phyloP scores from a whole-genome alignment of 2,888 invertebrate species.

The Tricholauxania praeusta region DNA sequence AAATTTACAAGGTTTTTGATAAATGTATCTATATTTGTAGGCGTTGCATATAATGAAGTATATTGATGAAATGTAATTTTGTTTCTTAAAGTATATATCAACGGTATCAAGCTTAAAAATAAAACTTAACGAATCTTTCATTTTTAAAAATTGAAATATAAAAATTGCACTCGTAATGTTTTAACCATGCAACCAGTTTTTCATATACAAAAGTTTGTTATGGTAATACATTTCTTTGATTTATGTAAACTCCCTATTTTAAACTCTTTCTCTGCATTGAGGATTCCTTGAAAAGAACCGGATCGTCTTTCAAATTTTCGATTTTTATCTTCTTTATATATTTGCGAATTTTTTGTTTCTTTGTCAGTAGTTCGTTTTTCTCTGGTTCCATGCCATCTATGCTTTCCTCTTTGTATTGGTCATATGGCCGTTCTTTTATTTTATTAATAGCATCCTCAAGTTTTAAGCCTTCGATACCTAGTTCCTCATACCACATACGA shows the following conservation, averaged over 20 bases:
- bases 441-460: conserved; percentile 65
- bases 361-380: conserved; percentile 57
- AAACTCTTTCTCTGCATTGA: too few species aligned
- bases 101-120: too few species aligned
- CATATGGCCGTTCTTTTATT: conserved; percentile 74
- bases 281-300: not conserved
- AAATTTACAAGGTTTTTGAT: not conserved
- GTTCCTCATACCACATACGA: conserved; percentile 69
- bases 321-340: conserved; percentile 67
- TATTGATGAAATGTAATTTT: not conserved
- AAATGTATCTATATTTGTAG: not conserved
- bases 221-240: not conserved
- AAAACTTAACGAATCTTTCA: not conserved
- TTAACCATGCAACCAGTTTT: not conserved
- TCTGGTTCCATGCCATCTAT: conserved; percentile 60
- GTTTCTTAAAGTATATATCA: too few species aligned
- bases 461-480: conserved; percentile 66
- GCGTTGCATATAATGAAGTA: not conserved
- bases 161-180: too few species aligned
- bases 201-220: not conserved
- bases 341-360: conserved; percentile 60
- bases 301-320: conserved; percentile 53
- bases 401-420: conserved; percentile 71
- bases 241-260: not conserved
- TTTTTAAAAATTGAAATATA: not conserved